These are phyloP conservation scores for Tholera decimalis DNA, from an alignment of 2,888 invertebrate genomes.

Conservation along the genomic window DNA sequence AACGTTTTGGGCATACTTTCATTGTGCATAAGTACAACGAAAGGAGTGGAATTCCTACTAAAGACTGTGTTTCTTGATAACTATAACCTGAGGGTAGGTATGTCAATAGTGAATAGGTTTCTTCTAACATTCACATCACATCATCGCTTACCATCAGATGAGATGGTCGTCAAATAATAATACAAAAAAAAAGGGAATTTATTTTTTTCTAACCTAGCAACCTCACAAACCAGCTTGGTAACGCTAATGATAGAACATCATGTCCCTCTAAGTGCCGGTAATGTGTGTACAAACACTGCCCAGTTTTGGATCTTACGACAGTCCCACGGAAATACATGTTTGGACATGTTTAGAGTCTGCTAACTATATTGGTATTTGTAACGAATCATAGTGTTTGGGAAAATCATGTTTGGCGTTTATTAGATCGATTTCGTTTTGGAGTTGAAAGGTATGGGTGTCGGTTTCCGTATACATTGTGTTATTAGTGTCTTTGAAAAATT, in stretches of 20 bases:
- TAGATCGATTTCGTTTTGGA: slow-evolving; percentile 38
- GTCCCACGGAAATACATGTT: slow-evolving; percentile 84
- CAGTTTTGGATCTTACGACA: slow-evolving; percentile 70
- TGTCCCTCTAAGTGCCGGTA: slow-evolving; percentile 77
- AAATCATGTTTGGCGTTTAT: slow-evolving; percentile 57
- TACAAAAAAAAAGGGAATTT: neutral
- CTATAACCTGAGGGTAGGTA: too few relatives aligned
- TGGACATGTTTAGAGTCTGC: slow-evolving; percentile 74
- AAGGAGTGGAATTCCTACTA: too few relatives aligned
- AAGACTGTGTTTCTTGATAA: too few relatives aligned
- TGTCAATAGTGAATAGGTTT: too few relatives aligned
- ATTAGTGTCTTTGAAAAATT: too few relatives aligned
- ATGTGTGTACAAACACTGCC: slow-evolving; percentile 76
- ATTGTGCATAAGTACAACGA: too few relatives aligned
- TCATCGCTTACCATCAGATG: too few relatives aligned
- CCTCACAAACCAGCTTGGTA: slow-evolving; percentile 34
- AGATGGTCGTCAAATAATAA: neutral
- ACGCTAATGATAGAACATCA: slow-evolving; percentile 79
- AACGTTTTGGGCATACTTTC: too few relatives aligned
- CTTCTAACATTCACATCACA: too few relatives aligned
- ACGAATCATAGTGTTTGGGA: slow-evolving; percentile 65
- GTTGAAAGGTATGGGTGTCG: neutral
- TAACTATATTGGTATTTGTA: slow-evolving; percentile 69
- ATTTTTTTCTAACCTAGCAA: slow-evolving; percentile 42
- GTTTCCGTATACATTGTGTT: neutral